Evolutionary conservation across 2,797 vertebrate genomes (phyloP).

Genomic region (Triplophysa yarkandensis): DNA sequence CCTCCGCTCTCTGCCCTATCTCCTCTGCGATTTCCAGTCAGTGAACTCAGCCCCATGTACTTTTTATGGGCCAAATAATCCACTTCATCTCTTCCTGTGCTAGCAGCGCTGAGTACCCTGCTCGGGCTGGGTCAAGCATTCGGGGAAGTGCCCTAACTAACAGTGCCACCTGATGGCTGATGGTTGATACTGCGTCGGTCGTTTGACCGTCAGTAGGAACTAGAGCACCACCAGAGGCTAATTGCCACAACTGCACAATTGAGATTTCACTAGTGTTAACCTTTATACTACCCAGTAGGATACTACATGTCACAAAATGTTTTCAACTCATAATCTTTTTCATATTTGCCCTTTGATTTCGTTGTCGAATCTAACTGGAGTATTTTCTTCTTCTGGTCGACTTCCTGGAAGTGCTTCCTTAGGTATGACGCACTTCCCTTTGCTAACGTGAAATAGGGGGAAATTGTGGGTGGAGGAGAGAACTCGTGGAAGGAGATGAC

Average conservation of each 20-base stretch:
- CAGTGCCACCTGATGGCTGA: slow-evolving; percentile 63
- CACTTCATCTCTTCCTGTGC: slow-evolving; percentile 34
- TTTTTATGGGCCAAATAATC: slow-evolving; percentile 54
- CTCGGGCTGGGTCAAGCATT: slow-evolving; percentile 47
- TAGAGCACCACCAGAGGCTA: slow-evolving; percentile 46
- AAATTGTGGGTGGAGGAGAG: slow-evolving; percentile 44
- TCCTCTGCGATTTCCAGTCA: slow-evolving; percentile 58
- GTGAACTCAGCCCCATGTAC: slow-evolving; percentile 51
- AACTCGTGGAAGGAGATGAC: slow-evolving; percentile 41
- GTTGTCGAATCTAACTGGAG: not conserved
- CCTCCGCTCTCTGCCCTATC: slow-evolving; percentile 36
- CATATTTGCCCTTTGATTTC: not conserved
- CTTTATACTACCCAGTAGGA: not conserved
- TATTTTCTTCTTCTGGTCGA: slow-evolving; percentile 32
- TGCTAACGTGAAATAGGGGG: slow-evolving; percentile 58
- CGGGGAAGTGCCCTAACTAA: slow-evolving; percentile 57
- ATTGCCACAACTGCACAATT: slow-evolving; percentile 35
- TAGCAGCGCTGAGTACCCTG: slow-evolving; percentile 15
- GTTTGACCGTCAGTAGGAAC: slow-evolving; percentile 7
- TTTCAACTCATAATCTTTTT: not conserved
- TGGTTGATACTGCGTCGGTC: slow-evolving; percentile 24
- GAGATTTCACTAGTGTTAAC: not conserved
- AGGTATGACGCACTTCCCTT: slow-evolving; percentile 72
- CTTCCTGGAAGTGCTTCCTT: slow-evolving; percentile 69
- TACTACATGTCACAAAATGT: not conserved